These are phyloP conservation scores for Nesoenas mayeri DNA, from an alignment of 2,113 vertebrate genomes.

Conservation along the genomic window DNA sequence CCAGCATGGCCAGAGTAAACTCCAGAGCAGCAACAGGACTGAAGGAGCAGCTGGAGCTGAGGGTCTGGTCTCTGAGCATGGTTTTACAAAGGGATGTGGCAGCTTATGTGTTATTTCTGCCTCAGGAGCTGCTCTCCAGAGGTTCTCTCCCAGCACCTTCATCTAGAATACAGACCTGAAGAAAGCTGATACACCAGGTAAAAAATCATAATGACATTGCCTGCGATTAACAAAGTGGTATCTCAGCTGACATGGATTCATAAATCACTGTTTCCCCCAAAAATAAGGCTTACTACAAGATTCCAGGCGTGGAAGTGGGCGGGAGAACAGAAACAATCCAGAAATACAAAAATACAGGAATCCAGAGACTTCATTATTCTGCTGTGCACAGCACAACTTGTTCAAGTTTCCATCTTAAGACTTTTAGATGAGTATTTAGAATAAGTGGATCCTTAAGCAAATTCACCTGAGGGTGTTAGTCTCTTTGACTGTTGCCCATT, in stretches of 20 bases:
- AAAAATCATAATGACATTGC: not conserved
- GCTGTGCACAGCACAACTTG: not conserved
- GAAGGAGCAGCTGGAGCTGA: not conserved
- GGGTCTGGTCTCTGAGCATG: not conserved
- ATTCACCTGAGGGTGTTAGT: not conserved
- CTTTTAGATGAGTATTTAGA: not conserved
- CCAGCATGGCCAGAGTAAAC: not conserved
- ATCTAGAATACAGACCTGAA: not conserved
- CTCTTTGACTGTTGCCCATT: not conserved
- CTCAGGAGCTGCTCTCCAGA: not conserved
- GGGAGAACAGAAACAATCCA: not conserved
- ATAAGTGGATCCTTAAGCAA: not conserved
- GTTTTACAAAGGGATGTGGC: not conserved
- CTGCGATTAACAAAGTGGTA: not conserved
- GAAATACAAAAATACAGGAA: not conserved
- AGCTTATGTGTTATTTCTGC: not conserved
- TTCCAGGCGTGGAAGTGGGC: not conserved
- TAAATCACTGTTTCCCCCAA: not conserved
- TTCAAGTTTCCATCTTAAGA: not conserved
- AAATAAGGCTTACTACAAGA: not conserved
- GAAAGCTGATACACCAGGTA: not conserved
- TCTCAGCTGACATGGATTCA: not conserved
- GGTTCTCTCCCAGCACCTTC: not conserved
- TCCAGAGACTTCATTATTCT: not conserved
- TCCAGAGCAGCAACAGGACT: rapidly evolving